Base-by-base conservation (phyloP, 2,113 vertebrate species). In the Xyrauchen texanus region DNA sequence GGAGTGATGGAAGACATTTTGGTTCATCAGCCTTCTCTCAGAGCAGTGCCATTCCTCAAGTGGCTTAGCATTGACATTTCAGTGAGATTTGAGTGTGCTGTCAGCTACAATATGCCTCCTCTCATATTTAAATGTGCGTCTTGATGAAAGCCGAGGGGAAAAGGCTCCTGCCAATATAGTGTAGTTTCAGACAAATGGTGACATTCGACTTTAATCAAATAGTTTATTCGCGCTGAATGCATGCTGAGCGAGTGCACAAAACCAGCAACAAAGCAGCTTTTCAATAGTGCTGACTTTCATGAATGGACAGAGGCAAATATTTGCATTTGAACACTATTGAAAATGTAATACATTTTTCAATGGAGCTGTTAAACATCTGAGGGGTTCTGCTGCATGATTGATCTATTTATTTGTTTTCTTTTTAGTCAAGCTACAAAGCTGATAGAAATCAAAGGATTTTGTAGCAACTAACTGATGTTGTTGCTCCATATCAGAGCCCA, bases 51-150 rank as follows among this genome's bases (percentile, higher is more conserved):
- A 57, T 86, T 85, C 83, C 84, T 85, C 84, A 61, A 86, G 84
- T 84, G 83, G 84, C 86, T 90, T 81, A 72, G 46, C 60, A 34
- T 73, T 89, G 88, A 90, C 87, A 89, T 90, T 93, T 92, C 81
- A 70, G 70, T 69, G 69, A 88, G 82, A 88, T 85, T 86, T 68
- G 53, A 78, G 78, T 55, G 77, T 68, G 58, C 82, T 82, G 86
- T 89, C 87, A 88, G 86, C 88, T 84, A 85, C 86, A 83, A 84
- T 87, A 82, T 73, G 87, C 81, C 84, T 88, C 81, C 74, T 87
- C 89, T 87, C 81, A 79, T 65, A 87, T 86, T 79, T 82, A 83
- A 83, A 82, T 83, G 52, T 42, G 65, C 52, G 21, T 78, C 84
- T 84, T 3, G 21, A 81, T 85, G 79, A 63, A 52, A 45, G 82